These are phyloP conservation scores for Euura lappo DNA, from an alignment of 1,140 invertebrate species.

Conservation along the genomic window DNA sequence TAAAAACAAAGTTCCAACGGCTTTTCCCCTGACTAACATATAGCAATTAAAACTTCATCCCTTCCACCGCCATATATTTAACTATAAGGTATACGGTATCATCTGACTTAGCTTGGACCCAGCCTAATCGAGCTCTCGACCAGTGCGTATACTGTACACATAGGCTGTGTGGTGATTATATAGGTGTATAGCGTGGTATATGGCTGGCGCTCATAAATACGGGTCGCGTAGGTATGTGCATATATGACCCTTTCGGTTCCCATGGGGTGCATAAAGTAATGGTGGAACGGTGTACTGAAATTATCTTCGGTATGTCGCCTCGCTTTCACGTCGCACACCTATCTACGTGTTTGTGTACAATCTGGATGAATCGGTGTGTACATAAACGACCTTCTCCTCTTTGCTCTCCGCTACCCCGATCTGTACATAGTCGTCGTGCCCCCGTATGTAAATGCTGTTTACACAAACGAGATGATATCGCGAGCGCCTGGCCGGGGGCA, in stretches of 20 bases:
- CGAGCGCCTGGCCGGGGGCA: neutral
- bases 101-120: too few species aligned
- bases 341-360: neutral
- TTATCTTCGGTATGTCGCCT: slow-evolving; percentile 25
- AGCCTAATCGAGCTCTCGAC: slow-evolving; percentile 12
- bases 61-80: slow-evolving; percentile 9
- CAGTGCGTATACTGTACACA: slow-evolving; percentile 17
- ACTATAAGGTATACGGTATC: too few species aligned
- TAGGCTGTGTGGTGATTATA: slow-evolving; percentile 11
- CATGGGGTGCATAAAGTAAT: slow-evolving; percentile 55
- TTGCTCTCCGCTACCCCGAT: neutral
- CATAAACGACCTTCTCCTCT: neutral
- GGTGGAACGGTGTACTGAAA: slow-evolving; percentile 39
- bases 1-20: too few species aligned
- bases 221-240: slow-evolving; percentile 34
- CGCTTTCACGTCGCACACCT: slow-evolving; percentile 14
- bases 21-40: slow-evolving; percentile 35
- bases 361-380: neutral
- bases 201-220: slow-evolving; percentile 37
- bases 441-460: too few species aligned
- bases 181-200: slow-evolving; percentile 26
- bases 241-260: slow-evolving; percentile 19
- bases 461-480: neutral
- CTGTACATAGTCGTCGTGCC: neutral
- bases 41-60: slow-evolving; percentile 56